Evolutionary conservation across 2,113 vertebrate genomes (phyloP).

Genomic region (Orientallactaga bullata): DNA sequence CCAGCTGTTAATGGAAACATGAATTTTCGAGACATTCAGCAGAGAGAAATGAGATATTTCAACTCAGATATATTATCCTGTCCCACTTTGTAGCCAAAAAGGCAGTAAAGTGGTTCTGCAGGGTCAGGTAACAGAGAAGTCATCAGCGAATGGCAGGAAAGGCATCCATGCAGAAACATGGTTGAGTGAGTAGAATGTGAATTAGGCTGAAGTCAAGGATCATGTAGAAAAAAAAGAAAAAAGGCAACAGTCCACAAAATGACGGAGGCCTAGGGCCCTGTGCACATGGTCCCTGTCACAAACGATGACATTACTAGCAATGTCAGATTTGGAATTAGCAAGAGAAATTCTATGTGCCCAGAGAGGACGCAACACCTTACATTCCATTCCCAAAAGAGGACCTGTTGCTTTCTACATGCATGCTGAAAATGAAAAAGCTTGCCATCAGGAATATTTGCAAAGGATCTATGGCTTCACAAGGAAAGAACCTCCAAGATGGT

Average conservation of each 20-base stretch:
- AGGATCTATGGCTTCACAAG: background rate
- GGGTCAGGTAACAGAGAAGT: constrained; percentile 78
- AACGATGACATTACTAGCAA: background rate
- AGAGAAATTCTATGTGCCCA: background rate
- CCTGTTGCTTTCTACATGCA: background rate
- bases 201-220: constrained; percentile 78
- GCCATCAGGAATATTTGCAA: background rate
- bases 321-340: background rate
- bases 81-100: constrained; percentile 76
- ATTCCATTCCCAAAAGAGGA: background rate
- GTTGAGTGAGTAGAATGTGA: constrained; percentile 80
- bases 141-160: constrained; percentile 82
- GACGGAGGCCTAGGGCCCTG: background rate
- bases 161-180: constrained; percentile 82
- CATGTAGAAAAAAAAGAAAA: background rate
- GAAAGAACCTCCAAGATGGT: background rate
- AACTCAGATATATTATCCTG: constrained; percentile 65
- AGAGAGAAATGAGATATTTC: constrained; percentile 64
- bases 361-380: background rate
- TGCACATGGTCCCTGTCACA: too few species aligned
- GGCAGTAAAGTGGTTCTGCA: constrained; percentile 75
- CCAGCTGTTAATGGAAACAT: background rate
- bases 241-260: background rate
- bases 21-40: constrained; percentile 58
- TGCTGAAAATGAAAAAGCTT: constrained; percentile 16